phyloP scores from a whole-genome alignment of 2,113 vertebrate genomes.

The Cepphus grylle region DNA sequence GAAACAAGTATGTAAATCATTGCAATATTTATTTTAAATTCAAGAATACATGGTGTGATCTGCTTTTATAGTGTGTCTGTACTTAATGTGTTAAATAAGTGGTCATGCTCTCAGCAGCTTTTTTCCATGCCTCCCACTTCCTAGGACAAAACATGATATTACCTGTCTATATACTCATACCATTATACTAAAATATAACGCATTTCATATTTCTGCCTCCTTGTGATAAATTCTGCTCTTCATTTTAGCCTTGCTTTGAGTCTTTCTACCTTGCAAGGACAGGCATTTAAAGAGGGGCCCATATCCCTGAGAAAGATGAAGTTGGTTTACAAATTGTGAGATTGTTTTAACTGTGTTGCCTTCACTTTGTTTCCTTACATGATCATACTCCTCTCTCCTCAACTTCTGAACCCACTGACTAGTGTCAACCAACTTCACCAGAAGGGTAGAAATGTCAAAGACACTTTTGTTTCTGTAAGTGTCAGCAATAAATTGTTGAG shows the following conservation, averaged over 20 bases:
- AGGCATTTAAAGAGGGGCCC: not conserved
- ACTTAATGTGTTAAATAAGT: not conserved
- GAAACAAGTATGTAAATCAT: not conserved
- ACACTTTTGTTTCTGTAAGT: not conserved
- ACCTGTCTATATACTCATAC: not conserved
- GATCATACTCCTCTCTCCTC: not conserved
- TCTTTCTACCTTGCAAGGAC: not conserved
- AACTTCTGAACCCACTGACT: not conserved
- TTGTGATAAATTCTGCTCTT: not conserved
- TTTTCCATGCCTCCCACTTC: not conserved
- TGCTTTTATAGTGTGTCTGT: not conserved
- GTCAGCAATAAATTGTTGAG: not conserved
- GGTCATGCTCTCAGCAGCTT: not conserved
- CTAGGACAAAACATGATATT: not conserved
- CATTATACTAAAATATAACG: not conserved
- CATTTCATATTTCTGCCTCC: not conserved
- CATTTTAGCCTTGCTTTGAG: not conserved
- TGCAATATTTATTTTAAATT: not conserved
- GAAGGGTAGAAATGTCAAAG: not conserved
- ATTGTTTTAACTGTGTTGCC: not conserved
- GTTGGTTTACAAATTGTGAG: not conserved
- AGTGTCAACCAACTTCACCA: not conserved
- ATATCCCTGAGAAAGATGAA: not conserved
- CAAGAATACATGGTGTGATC: not conserved
- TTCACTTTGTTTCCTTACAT: not conserved